Conservation (phyloP, 2,113 vertebrate genomes). For the Brachypteracias leptosomus region DNA sequence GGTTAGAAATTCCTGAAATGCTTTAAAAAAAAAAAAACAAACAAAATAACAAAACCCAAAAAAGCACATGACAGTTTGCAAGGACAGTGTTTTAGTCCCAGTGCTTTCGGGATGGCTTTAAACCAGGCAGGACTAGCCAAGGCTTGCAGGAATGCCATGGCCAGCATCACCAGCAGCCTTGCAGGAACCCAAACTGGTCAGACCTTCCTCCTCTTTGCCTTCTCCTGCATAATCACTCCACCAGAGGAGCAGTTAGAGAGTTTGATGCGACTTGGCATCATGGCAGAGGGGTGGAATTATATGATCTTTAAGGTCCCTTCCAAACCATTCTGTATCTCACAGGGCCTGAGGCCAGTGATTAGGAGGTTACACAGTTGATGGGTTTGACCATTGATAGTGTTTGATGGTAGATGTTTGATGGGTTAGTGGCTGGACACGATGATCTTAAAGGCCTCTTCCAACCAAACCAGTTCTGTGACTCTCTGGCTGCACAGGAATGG, state of each 20-base stretch:
- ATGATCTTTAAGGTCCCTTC: not conserved
- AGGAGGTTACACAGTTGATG: fast-evolving
- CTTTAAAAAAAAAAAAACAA: not conserved
- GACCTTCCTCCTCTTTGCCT: not conserved
- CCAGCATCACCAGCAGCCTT: not conserved
- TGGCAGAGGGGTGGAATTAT: no score
- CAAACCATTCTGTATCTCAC: not conserved
- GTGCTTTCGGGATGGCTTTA: not conserved
- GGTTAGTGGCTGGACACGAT: not conserved
- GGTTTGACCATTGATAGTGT: not conserved
- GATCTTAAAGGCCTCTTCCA: not conserved
- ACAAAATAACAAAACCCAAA: not conserved
- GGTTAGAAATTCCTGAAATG: not conserved
- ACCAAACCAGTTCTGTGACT: not conserved
- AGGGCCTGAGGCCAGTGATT: not conserved
- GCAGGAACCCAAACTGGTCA: not conserved
- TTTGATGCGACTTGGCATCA: not conserved
- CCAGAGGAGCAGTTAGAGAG: not conserved
- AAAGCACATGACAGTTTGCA: not conserved
- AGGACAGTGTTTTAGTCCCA: not conserved
- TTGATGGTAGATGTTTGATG: not conserved
- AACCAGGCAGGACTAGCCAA: not conserved
- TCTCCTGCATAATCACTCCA: not conserved
- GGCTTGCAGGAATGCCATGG: not conserved
- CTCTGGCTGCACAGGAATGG: not conserved